A percentile compares a stretch with the other conserved stretches of the same genome.
Evolutionary conservation across 92 coral and sea anemone species (phyloP).

Genomic region (Metridium senile): DNA sequence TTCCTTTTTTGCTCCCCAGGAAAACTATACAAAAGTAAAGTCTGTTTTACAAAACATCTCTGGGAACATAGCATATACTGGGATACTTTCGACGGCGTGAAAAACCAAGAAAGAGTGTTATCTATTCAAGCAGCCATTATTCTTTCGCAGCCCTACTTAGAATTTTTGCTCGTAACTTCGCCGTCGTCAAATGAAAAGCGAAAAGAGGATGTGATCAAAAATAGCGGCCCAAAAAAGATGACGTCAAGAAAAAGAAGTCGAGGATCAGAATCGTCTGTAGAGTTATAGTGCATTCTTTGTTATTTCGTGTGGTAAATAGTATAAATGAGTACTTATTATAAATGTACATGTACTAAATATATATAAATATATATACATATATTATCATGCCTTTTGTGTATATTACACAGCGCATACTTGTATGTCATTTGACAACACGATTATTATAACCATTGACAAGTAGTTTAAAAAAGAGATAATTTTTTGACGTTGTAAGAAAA

Average conservation of each 20-base stretch:
- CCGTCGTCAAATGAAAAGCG: constrained; percentile 91
- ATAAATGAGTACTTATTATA: constrained; percentile 27
- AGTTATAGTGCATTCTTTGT: constrained; percentile 59
- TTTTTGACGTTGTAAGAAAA: constrained; percentile 36
- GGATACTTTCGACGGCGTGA: constrained; percentile 97
- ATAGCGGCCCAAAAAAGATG: constrained; percentile 54
- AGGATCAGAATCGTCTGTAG: constrained; percentile 76
- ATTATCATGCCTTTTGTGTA: constrained; percentile 59
- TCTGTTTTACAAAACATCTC: constrained; percentile 95
- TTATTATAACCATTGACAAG: constrained; percentile 42
- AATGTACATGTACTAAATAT: constrained; percentile 19
- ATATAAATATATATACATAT: constrained; percentile 42
- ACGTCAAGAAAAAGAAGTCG: constrained; percentile 82
- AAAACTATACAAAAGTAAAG: constrained; percentile 95
- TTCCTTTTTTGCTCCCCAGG: constrained; percentile 63
- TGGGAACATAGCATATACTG: constrained; percentile 99
- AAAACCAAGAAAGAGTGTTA: constrained; percentile 96
- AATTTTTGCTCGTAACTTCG: constrained; percentile 95
- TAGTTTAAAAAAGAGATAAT: constrained; percentile 36
- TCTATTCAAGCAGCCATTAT: constrained; percentile 99
- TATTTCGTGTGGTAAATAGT: constrained; percentile 26
- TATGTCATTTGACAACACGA: constrained; percentile 47
- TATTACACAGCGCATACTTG: constrained; percentile 55
- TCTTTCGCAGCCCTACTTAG: constrained; percentile 96
- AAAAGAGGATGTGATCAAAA: constrained; percentile 82